These are phyloP conservation scores for Ctenoplectra terminalis DNA, from an alignment of 1,140 invertebrate species.

Conservation along the genomic window DNA sequence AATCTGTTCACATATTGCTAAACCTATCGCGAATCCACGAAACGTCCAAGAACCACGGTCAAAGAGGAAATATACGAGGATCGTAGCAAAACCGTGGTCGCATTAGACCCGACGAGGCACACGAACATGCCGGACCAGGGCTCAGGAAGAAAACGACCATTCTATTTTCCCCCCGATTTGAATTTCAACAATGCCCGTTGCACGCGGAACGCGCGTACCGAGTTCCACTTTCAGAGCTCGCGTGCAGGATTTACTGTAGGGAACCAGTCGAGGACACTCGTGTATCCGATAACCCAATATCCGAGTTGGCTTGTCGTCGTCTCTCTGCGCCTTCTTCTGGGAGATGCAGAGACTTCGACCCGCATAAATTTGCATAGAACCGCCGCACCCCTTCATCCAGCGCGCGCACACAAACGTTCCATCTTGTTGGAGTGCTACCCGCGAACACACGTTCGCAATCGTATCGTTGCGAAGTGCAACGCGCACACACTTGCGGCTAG, in stretches of 20 bases:
- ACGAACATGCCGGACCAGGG: background rate
- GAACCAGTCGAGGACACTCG: slow-evolving; percentile 57
- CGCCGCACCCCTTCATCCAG: slow-evolving; percentile 51
- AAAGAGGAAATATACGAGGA: no score
- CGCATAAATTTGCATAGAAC: slow-evolving; percentile 70
- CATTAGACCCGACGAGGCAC: no score
- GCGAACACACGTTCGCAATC: no score
- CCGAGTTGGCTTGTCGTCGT: slow-evolving; percentile 46
- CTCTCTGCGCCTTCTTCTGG: slow-evolving; percentile 15
- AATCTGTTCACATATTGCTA: no score
- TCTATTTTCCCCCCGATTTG: slow-evolving; percentile 48
- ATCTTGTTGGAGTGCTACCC: no score
- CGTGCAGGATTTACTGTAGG: slow-evolving; percentile 39
- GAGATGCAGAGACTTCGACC: slow-evolving; percentile 30
- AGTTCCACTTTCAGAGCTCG: slow-evolving; percentile 59
- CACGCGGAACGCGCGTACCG: background rate
- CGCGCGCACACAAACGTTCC: background rate
- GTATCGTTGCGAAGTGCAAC: background rate
- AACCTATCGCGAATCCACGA: no score
- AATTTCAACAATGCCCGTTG: slow-evolving; percentile 59
- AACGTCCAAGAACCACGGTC: no score
- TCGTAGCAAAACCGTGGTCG: no score
- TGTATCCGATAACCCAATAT: slow-evolving; percentile 75
- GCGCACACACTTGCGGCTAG: background rate
- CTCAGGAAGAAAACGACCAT: no score